These are phyloP conservation scores for Allophyes oxyacanthae DNA, from an alignment of 2,888 invertebrate genomes.

Conservation along the genomic window DNA sequence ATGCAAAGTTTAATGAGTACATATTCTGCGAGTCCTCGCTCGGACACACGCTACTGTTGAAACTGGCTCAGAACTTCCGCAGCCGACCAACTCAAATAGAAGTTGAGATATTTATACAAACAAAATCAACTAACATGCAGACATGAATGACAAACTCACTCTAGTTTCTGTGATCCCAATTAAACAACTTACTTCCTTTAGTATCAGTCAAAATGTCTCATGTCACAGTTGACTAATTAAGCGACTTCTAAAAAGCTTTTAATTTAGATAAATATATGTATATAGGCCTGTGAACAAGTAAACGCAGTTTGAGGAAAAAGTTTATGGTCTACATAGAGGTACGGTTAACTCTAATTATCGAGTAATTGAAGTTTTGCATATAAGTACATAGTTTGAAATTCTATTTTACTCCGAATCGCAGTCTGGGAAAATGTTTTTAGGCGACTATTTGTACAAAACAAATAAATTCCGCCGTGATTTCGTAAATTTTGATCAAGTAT, in stretches of 20 bases:
- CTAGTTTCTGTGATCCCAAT: constrained; percentile 63
- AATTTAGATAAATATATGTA: constrained; percentile 44
- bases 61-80: constrained; percentile 72
- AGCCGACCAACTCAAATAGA: constrained; percentile 49
- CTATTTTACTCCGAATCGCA: constrained; percentile 4
- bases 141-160: constrained; percentile 54
- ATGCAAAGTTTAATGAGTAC: constrained; percentile 67
- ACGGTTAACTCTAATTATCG: constrained; percentile 29
- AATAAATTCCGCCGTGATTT: constrained; percentile 5
- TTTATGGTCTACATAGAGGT: constrained; percentile 34
- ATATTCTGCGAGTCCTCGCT: constrained; percentile 66
- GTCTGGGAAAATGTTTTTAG: constrained; percentile 6
- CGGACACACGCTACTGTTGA: constrained; percentile 53
- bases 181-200: constrained; percentile 57
- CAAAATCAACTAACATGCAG: constrained; percentile 50
- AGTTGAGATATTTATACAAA: constrained; percentile 58
- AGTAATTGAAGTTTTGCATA: constrained; percentile 37
- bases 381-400: constrained; percentile 6
- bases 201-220: constrained; percentile 40
- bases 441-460: neutral
- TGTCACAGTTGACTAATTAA: constrained; percentile 44
- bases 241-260: constrained; percentile 34
- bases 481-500: neutral
- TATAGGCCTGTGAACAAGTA: constrained; percentile 32
- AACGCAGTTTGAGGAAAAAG: constrained; percentile 37